These are phyloP conservation scores for Tiliqua scincoides DNA, from an alignment of 2,113 vertebrate species.

Conservation along the genomic window DNA sequence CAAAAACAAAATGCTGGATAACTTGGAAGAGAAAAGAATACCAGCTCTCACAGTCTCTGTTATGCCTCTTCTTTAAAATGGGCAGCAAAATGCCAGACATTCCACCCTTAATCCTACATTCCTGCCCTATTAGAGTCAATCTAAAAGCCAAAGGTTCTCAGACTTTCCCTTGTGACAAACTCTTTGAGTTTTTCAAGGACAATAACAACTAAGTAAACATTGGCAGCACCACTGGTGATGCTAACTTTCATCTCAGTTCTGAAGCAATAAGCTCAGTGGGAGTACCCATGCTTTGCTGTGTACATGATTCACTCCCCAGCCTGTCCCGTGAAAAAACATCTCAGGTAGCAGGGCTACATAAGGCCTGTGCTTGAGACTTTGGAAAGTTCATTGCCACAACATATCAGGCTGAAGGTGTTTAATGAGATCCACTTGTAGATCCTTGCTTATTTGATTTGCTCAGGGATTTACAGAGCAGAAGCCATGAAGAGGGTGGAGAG, in stretches of 20 bases:
- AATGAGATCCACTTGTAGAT: background rate
- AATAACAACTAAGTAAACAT: background rate
- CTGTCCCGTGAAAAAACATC: background rate
- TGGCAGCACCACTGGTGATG: background rate
- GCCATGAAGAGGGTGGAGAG: background rate
- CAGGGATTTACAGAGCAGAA: background rate
- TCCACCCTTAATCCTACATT: background rate
- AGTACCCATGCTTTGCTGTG: background rate
- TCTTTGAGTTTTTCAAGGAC: background rate
- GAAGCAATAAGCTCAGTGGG: background rate
- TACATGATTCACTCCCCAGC: background rate
- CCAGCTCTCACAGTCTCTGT: background rate
- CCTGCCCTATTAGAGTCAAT: conserved; percentile 6
- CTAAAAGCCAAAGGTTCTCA: background rate
- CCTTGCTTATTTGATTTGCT: too few relatives aligned
- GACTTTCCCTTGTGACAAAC: background rate
- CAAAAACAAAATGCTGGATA: background rate
- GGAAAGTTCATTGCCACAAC: background rate
- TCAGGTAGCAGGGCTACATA: background rate
- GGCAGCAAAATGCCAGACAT: background rate
- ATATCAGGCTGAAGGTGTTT: background rate
- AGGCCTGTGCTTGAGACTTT: background rate
- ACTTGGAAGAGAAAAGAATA: background rate
- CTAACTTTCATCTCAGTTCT: background rate
- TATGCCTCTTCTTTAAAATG: background rate